phyloP scores from a whole-genome alignment of 1,140 invertebrate genomes.

The Ips typographus region DNA sequence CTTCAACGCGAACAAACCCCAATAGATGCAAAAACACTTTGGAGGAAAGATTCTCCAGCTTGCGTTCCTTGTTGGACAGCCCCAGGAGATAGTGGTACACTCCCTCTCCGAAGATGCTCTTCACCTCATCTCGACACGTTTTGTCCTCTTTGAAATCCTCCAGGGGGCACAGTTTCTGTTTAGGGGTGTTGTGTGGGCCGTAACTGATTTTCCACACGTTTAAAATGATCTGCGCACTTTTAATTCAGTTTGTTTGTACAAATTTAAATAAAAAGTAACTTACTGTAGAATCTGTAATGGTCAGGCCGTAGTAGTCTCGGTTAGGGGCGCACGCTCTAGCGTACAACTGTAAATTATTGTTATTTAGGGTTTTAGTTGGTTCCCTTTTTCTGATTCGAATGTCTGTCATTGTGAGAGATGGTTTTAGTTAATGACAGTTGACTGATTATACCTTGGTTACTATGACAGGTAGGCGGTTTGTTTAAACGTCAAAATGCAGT shows the following conservation, averaged over 20 bases:
- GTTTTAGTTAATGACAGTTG: too few relatives aligned
- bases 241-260: neutral
- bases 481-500: too few relatives aligned
- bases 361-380: slow-evolving; percentile 6
- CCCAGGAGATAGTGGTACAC: slow-evolving; percentile 37
- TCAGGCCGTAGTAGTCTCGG: slow-evolving; percentile 54
- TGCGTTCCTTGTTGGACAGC: slow-evolving; percentile 30
- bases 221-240: slow-evolving; percentile 50
- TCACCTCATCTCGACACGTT: slow-evolving; percentile 48
- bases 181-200: slow-evolving; percentile 51
- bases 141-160: slow-evolving; percentile 48
- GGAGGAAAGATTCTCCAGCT: slow-evolving; percentile 38
- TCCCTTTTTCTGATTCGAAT: neutral
- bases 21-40: slow-evolving; percentile 45
- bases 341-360: slow-evolving; percentile 46
- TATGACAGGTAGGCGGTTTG: too few relatives aligned
- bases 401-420: too few relatives aligned
- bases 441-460: too few relatives aligned
- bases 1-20: slow-evolving; percentile 44
- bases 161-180: slow-evolving; percentile 40
- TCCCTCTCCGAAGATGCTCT: slow-evolving; percentile 48
- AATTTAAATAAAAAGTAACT: slow-evolving; percentile 22
- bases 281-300: slow-evolving; percentile 37
- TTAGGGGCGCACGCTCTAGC: slow-evolving; percentile 53
- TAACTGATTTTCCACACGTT: slow-evolving; percentile 55